These are phyloP conservation scores for Sarcophaga peregrina DNA, from an alignment of 1,140 invertebrate species.

Conservation along the genomic window DNA sequence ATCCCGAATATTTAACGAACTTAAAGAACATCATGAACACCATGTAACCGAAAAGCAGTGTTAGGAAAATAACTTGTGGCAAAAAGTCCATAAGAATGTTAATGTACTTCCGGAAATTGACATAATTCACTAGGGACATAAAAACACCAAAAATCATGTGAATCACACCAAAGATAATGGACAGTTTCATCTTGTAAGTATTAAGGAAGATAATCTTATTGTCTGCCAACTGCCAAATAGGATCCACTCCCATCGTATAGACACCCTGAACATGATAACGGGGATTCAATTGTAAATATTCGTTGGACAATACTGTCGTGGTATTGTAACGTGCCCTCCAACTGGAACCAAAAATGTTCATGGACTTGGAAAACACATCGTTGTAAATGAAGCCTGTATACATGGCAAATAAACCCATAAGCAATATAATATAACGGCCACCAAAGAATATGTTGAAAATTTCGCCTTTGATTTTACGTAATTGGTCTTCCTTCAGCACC, in stretches of 20 bases:
- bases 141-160: conserved; percentile 97
- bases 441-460: conserved; percentile 87
- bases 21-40: conserved; percentile 93
- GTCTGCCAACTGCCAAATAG: conserved; percentile 87
- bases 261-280: conserved; percentile 62
- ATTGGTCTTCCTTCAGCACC: conserved; percentile 75
- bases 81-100: conserved; percentile 92
- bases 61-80: conserved; percentile 91
- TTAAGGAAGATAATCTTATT: conserved; percentile 98
- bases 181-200: conserved; percentile 99
- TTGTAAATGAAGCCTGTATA: conserved; percentile 89
- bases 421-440: conserved; percentile 84
- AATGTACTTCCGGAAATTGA: conserved; percentile 82
- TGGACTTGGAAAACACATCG: conserved; percentile 83
- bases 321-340: conserved; percentile 74
- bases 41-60: conserved; percentile 94
- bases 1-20: conserved; percentile 80
- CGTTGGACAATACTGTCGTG: conserved; percentile 65
- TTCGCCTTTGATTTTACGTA: conserved; percentile 70
- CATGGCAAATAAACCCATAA: conserved; percentile 87
- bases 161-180: conserved; percentile 93
- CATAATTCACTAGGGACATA: conserved; percentile 89
- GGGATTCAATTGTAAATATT: conserved; percentile 75
- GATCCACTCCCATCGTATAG: conserved; percentile 90
- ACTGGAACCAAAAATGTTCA: conserved; percentile 83